These are phyloP conservation scores for Austrolebias charrua DNA, from an alignment of 2,797 vertebrate species.

Conservation along the genomic window DNA sequence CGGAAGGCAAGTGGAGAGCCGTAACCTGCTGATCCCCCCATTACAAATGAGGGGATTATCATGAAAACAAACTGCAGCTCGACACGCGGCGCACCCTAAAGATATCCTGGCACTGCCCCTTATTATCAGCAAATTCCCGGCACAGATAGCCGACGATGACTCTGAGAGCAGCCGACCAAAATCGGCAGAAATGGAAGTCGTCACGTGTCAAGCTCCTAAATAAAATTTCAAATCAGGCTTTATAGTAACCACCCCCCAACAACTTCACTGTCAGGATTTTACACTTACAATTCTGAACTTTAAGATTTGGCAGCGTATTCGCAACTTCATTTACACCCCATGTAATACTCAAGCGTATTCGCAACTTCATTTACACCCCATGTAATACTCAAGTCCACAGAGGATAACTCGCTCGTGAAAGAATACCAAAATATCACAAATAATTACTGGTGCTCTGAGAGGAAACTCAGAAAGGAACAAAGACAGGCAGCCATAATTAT, in stretches of 20 bases:
- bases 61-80: constrained; percentile 76
- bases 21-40: constrained; percentile 77
- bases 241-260: constrained; percentile 19
- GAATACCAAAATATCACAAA: constrained; percentile 82
- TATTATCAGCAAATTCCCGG: constrained; percentile 65
- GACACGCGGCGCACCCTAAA: constrained; percentile 70
- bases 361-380: constrained; percentile 62
- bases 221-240: constrained; percentile 40
- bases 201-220: constrained; percentile 35
- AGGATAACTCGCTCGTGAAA: constrained; percentile 75
- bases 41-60: constrained; percentile 80
- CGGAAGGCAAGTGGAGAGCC: constrained; percentile 71
- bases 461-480: constrained; percentile 80
- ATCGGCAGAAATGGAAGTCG: constrained; percentile 21
- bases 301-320: constrained; percentile 59
- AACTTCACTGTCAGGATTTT: constrained; percentile 16
- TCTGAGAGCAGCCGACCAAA: constrained; percentile 34
- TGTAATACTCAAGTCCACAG: constrained; percentile 73
- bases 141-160: constrained; percentile 64
- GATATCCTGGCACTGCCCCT: constrained; percentile 68
- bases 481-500: constrained; percentile 84
- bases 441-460: constrained; percentile 80
- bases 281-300: constrained; percentile 35
- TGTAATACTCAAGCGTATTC: no score
- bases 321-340: no score